Evolutionary conservation across 2,888 invertebrate genomes (phyloP).

Genomic region (Drosophila paranaensis): DNA sequence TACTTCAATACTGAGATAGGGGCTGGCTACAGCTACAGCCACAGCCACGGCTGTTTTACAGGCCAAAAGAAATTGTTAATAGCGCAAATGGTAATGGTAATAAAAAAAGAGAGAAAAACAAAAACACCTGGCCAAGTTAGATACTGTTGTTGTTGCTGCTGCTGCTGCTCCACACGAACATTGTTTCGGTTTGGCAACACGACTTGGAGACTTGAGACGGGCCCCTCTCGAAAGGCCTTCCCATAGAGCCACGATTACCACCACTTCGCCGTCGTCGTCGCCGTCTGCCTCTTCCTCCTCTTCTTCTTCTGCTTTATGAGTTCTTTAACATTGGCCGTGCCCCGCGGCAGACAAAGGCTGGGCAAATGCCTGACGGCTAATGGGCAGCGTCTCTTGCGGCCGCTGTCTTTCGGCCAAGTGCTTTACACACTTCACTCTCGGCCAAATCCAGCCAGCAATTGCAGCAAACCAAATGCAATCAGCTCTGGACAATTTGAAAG

Average conservation of each 20-base stretch:
- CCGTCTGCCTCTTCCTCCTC: slow-evolving; percentile 26
- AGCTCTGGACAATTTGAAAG: slow-evolving; percentile 58
- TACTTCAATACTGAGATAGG: slow-evolving; percentile 20
- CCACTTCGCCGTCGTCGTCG: slow-evolving; percentile 13
- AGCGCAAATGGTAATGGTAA: slow-evolving; percentile 64
- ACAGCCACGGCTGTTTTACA: slow-evolving; percentile 31
- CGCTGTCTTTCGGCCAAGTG: slow-evolving; percentile 38
- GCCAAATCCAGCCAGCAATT: slow-evolving; percentile 51
- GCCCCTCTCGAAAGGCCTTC: slow-evolving; percentile 41
- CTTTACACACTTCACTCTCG: slow-evolving; percentile 52
- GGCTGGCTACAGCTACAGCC: neutral
- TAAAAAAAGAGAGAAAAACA: slow-evolving; percentile 39
- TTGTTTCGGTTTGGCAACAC: slow-evolving; percentile 56
- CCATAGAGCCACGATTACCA: slow-evolving; percentile 43
- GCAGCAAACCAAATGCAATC: slow-evolving; percentile 54
- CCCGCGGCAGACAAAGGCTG: slow-evolving; percentile 49
- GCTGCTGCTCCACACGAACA: slow-evolving; percentile 60
- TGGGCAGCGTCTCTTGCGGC: slow-evolving; percentile 42
- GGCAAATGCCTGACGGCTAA: slow-evolving; percentile 64
- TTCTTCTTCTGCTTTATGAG: slow-evolving; percentile 63
- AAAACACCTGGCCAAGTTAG: slow-evolving; percentile 76
- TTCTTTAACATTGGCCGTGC: slow-evolving; percentile 69
- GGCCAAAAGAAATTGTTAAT: slow-evolving; percentile 79
- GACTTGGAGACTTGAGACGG: slow-evolving; percentile 28
- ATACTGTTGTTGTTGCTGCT: slow-evolving; percentile 12